A percentile compares a stretch with the other conserved stretches of the same genome.
Conservation (phyloP, 2,113 vertebrate species). For the Eidolon helvum region DNA sequence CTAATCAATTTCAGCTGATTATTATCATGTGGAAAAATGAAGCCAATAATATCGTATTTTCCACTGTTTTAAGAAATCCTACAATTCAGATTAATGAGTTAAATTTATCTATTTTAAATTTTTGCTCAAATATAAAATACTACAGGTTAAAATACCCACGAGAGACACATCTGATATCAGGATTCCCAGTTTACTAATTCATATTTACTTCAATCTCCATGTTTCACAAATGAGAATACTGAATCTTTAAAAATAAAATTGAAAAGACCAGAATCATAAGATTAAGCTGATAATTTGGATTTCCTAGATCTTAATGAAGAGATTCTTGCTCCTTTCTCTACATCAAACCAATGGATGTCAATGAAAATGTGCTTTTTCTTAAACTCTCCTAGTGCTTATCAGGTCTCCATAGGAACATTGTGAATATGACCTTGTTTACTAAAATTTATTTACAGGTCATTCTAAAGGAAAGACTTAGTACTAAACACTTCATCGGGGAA, state of each 20-base stretch:
- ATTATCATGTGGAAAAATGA: neutral
- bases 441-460: slow-evolving; percentile 31
- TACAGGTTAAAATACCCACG: neutral
- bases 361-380: neutral
- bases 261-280: neutral
- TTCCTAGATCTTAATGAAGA: neutral
- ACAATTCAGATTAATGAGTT: neutral
- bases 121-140: neutral
- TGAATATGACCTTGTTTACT: slow-evolving; percentile 13
- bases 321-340: neutral
- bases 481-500: neutral
- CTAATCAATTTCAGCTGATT: neutral
- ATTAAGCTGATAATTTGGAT: neutral
- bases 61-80: neutral
- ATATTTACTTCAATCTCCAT: neutral
- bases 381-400: neutral
- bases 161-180: neutral
- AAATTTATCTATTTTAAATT: neutral
- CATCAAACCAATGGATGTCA: neutral
- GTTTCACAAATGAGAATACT: neutral
- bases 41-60: neutral
- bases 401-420: neutral
- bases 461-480: neutral
- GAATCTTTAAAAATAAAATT: neutral
- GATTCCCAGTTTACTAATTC: neutral